A percentile compares a stretch with the other conserved stretches of the same genome.
These are phyloP conservation scores for Mellilla xanthometata DNA, from an alignment of 2,888 invertebrate species.

Conservation along the genomic window DNA sequence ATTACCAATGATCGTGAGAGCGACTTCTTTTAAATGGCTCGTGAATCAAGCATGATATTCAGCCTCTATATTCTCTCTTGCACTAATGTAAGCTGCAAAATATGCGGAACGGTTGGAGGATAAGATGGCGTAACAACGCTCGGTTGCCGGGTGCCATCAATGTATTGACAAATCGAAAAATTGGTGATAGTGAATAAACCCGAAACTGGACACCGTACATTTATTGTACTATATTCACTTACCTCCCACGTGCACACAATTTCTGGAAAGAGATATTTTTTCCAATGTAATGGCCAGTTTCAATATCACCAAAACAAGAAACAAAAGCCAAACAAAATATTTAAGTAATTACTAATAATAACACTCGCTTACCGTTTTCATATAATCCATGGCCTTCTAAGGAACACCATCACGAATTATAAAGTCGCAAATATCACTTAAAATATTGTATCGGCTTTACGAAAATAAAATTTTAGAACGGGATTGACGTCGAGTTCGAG, in stretches of 20 bases:
- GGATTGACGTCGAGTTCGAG: slow-evolving; percentile 72
- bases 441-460: slow-evolving; percentile 58
- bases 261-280: slow-evolving; percentile 83
- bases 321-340: slow-evolving; percentile 81
- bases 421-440: slow-evolving; percentile 65
- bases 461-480: slow-evolving; percentile 66
- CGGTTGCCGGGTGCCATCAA: slow-evolving; percentile 78
- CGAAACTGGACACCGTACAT: slow-evolving; percentile 65
- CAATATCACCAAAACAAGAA: slow-evolving; percentile 83
- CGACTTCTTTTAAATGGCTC: slow-evolving; percentile 59
- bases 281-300: slow-evolving; percentile 83
- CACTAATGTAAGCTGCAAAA: slow-evolving; percentile 66
- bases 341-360: slow-evolving; percentile 53
- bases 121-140: slow-evolving; percentile 83
- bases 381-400: slow-evolving; percentile 83
- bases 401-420: slow-evolving; percentile 81
- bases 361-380: slow-evolving; percentile 79
- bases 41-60: slow-evolving; percentile 64
- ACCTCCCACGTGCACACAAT: slow-evolving; percentile 80
- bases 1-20: slow-evolving; percentile 60
- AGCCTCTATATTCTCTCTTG: slow-evolving; percentile 58
- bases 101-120: slow-evolving; percentile 77
- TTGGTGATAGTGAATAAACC: slow-evolving; percentile 56
- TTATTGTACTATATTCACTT: slow-evolving; percentile 71
- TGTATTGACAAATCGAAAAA: slow-evolving; percentile 79